Base-by-base conservation (phyloP, 2,888 invertebrate species). In the Drosophila differens region DNA sequence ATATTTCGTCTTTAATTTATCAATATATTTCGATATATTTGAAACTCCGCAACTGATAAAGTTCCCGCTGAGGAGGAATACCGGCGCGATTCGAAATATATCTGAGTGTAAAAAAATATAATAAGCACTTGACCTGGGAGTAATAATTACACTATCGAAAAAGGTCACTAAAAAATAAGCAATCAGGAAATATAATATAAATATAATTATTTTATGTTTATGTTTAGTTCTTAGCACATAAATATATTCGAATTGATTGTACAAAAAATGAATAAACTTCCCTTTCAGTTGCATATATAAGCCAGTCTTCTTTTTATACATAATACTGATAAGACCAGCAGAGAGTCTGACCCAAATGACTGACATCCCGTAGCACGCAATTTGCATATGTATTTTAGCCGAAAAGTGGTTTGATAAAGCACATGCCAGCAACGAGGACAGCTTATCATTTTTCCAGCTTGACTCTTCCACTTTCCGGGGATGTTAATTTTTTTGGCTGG, bases 381-480 rank as follows among this genome's bases (percentile, higher is more conserved):
- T 79, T 79, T 79, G 76, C 76, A 75, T 79, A 71, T 60, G 63
- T 64, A 70, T 73, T 67, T 62, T 49, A 62, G 52, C 47, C 55
- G 37, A 58, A 67, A 41, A 60, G 64, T 35, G 25, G 51, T 39
- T 57, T 69, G 79, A 79, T 79, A 79, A 79, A 72, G 71, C 66
- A 68, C 69, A 66, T 54, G 65, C 47, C 68, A 57, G 35, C 57
- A 30, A 61, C 32, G 16, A 49, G 52, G 9, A 75, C 63, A 79
- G 76, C 79, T 79, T 79, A 79, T 73, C 80, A 75, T 80, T 77
- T 53, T 70, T 68, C 33, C 28, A 57, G 51, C 53, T 64, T 67
- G 67, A 70, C 68, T 76, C 68, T 79, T 75, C 35, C 41, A 47
- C 37, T 55, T 76, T 70, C 53, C 64, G 66, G 81, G 74, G 70